Base-by-base conservation (phyloP, 2,113 vertebrate species). In the Sander lucioperca region DNA sequence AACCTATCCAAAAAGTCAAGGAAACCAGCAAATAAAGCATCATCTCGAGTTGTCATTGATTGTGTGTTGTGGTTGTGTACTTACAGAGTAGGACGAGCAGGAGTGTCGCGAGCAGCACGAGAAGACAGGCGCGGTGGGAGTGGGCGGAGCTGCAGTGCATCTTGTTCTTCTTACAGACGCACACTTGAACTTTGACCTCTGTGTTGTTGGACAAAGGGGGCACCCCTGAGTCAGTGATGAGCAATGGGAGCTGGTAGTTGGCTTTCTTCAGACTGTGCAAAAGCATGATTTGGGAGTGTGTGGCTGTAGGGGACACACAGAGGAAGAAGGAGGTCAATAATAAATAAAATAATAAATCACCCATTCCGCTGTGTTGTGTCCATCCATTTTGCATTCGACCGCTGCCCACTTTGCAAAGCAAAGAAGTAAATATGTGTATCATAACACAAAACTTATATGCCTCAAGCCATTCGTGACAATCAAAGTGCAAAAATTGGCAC, bases 151-250 rank as follows among this genome's bases (percentile, higher is more conserved):
- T 99, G 97, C 98, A 99, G 95, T 97, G 97, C 95, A 97, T 97
- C 96, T 93, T 97, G 95, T 95, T 96, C 93, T 98, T 99, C 95
- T 96, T 99, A 89, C 98, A 99, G 95, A 97, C 97, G 74, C 98
- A 99, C 92, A 99, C 97, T 82, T 99, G 97, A 81, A 99, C 95
- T 90, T 96, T 98, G 91, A 99, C 94, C 91, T 99, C 98, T 30
- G 97, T 97, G 95, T 86, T 95, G 94, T 97, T 99, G 75, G 96
- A 96, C 93, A 99, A 94, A 69, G 98, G 97, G 0, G 98, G 98
- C 16, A 95, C 95, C 23, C 98, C 98, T 6, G 97, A 97, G 94
- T 99, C 98, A 14, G 97, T 98, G 95, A 99, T 97, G 93, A 97
- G 92, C 95, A 99, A 91, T 9, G 98, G 98, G 77, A 99, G 95